These are phyloP conservation scores for Harpagoxenus sublaevis DNA, from an alignment of 2,888 invertebrate species.

Conservation along the genomic window DNA sequence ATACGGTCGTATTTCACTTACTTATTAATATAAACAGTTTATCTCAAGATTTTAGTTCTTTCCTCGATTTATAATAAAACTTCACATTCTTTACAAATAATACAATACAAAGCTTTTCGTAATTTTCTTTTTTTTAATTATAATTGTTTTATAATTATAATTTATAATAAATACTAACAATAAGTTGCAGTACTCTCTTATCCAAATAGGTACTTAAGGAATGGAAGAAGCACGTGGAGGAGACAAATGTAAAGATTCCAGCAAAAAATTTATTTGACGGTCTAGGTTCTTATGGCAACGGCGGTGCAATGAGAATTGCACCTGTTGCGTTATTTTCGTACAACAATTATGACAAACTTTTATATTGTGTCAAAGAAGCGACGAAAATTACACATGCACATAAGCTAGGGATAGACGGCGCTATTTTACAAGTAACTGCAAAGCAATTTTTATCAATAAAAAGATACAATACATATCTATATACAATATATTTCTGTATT, in stretches of 20 bases:
- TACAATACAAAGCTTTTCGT: not conserved
- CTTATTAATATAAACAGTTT: not conserved
- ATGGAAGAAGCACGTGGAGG: conserved; percentile 86
- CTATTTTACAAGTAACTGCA: conserved; percentile 86
- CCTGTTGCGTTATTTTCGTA: conserved; percentile 90
- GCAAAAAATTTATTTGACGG: conserved; percentile 90
- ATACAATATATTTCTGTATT: not conserved
- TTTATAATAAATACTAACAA: conserved; percentile 8
- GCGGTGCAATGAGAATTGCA: conserved; percentile 91
- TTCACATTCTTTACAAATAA: not conserved
- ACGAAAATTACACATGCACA: conserved; percentile 90
- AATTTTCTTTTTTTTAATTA: not conserved
- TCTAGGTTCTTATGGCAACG: conserved; percentile 92
- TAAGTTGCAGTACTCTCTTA: not conserved
- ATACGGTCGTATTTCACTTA: too few species aligned
- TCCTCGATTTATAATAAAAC: not conserved
- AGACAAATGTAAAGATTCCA: conserved; percentile 88
- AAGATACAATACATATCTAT: not conserved
- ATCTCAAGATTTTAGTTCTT: not conserved
- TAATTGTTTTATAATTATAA: not conserved
- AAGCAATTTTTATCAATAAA: conserved; percentile 1
- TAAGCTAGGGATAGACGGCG: conserved; percentile 88
- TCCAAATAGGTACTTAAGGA: conserved; percentile 87
- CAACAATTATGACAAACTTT: conserved; percentile 86
- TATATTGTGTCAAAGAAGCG: conserved; percentile 87